Evolutionary conservation across 2,888 invertebrate genomes (phyloP), one percentile per base, ranked within the genome.

Genomic region (Aporophyla lueneburgensis): DNA sequence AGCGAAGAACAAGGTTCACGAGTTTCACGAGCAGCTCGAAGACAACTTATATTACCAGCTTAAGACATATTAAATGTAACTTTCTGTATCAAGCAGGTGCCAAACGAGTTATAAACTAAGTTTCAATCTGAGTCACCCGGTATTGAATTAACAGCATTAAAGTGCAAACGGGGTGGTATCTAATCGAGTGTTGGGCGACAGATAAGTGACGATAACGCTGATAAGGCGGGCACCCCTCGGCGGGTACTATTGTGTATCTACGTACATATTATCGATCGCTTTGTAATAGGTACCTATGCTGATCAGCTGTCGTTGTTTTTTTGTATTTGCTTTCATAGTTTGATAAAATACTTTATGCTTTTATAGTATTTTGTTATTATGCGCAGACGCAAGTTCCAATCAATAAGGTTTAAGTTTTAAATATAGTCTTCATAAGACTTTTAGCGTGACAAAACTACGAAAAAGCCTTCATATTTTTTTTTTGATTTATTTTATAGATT

Each of bases 81-180:
- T 53, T 53, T 43, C 7, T 14, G 19, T 33, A 43, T 14, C 16
- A 27, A 56, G 27, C 51, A 65, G 33, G 54, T 66, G 77, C 16
- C 2, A 43, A 66, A 51, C 24, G 16, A 74, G 80, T 46, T 75
- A 75, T 71, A 6, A 74, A 27, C 6, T 21, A 46, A 69, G 12
- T 69, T 58, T n/a, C 21, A 68, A 84, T 80, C 74, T 62, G 85
- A 84, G 54, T 80, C 75, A 84, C 27, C 24, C 65, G 72, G 75
- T 82, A 82, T 70, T 67, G 68, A 80, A 86, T 84, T 83, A 72
- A 80, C 78, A 79, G 56, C 74, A 83, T 87, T 74, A 65, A 71
- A 75, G 62, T 71, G 67, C 77, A 68, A 76, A 81, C 67, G n/a
- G 56, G 66, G 43, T 73, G 74, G 54, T 88, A 77, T 81, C 77